Conservation (phyloP, 1,140 invertebrate genomes). For the Platyura marginata region DNA sequence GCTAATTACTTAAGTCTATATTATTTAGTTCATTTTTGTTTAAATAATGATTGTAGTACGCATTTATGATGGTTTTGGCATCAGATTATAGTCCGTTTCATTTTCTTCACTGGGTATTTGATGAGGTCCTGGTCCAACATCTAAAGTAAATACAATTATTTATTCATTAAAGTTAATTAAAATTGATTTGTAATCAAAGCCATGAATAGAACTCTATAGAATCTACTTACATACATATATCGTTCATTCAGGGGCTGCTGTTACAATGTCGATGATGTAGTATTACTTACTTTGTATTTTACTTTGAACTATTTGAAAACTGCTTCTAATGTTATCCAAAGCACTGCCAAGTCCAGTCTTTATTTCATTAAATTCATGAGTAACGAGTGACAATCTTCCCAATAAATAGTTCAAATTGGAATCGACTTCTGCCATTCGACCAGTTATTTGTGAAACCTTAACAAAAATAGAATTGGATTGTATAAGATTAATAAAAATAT, state of each 20-base stretch:
- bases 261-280: no score
- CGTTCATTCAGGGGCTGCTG: no score
- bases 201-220: background rate
- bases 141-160: constrained; percentile 2
- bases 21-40: no score
- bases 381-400: constrained; percentile 58
- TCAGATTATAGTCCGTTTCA: no score
- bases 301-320: constrained; percentile 43
- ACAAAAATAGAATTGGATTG: background rate
- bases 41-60: no score
- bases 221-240: background rate
- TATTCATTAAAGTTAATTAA: background rate
- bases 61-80: no score
- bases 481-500: background rate
- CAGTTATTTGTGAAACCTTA: constrained; percentile 55
- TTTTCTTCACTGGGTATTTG: constrained; percentile 8
- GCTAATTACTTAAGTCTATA: no score
- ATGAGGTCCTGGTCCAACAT: constrained; percentile 20
- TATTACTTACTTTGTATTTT: constrained; percentile 23
- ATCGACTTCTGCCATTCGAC: constrained; percentile 60
- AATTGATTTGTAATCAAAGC: background rate
- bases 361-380: constrained; percentile 72
- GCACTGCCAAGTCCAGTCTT: constrained; percentile 52
- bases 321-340: constrained; percentile 48
- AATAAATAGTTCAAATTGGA: constrained; percentile 71